A percentile compares a stretch with the other conserved stretches of the same genome.
phyloP scores from a whole-genome alignment of 1,140 invertebrate genomes.

The Ips typographus region DNA sequence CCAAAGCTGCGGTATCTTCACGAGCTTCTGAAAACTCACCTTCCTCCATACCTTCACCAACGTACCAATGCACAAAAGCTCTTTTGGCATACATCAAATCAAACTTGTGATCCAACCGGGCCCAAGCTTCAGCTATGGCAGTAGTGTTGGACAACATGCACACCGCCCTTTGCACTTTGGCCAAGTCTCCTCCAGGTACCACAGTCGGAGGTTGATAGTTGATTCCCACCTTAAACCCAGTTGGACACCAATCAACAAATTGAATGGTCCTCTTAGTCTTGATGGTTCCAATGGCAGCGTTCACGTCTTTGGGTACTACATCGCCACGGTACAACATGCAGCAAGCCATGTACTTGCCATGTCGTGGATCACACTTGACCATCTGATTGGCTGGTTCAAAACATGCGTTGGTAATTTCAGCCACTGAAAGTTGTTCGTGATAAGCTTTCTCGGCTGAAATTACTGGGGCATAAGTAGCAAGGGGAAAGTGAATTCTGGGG shows the following conservation, averaged over 20 bases:
- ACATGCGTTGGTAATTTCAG: neutral
- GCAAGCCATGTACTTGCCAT: neutral
- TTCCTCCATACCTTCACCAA: neutral
- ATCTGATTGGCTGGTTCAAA: neutral
- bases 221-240: conserved; percentile 15
- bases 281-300: neutral
- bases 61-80: neutral
- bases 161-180: conserved; percentile 80
- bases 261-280: neutral
- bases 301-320: conserved; percentile 2
- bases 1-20: neutral
- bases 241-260: conserved; percentile 3
- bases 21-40: neutral
- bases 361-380: neutral
- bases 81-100: neutral
- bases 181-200: conserved; percentile 65
- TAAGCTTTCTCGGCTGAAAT: neutral
- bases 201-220: conserved; percentile 20
- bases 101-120: neutral
- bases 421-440: neutral
- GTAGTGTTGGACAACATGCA: conserved; percentile 83
- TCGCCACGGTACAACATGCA: neutral
- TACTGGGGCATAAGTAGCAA: neutral
- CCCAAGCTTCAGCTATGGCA: neutral
- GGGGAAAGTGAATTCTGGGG: neutral